Evolutionary conservation across 2,113 vertebrate genomes (phyloP), one percentile per base, ranked within the genome.

Genomic region (Proteles cristata): DNA sequence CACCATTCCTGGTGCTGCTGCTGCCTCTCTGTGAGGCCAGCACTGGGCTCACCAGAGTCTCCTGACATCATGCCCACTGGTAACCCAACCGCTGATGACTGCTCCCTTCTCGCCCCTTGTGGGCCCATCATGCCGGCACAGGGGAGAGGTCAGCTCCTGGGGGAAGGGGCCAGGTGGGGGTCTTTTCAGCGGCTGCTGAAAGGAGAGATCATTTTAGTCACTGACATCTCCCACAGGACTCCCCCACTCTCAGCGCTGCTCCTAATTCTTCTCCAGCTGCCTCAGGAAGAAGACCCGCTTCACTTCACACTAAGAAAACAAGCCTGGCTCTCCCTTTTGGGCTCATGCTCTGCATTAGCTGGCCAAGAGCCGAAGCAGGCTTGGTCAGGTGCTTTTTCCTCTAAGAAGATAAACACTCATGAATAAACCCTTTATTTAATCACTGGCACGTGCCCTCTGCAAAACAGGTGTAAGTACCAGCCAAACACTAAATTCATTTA

Each of bases 161-260:
- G 95, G 92, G 94, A 97, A 90, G 81, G 95, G n/a, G 90, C 86
- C 96, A 97, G 96, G 96, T 97, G 97, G 94, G 55, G 97, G 31
- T 97, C 93, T 85, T 88, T 82, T 69, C 50, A 97, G 94, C 35
- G 65, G 58, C 97, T 95, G 84, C 97, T 91, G 96, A 98, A 98
- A 98, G 92, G 94, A 97, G 96, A 95, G 89, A 96, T 94, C 50
- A 97, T 97, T 98, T 95, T 93, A 79, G 90, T 92, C 76, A 68
- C 1, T 87, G 85, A 97, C 94, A 39, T 89, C 79, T 97, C 96
- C 92, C 96, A 83, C 16, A 84, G 88, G 97, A 48, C 85, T 43
- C 74, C 39, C 63, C 69, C 61, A 53, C 77, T 82, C 90, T 95
- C 88, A 68, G 92, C 58, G 48, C 79, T 92, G 48, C 10, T 85